phyloP scores from a whole-genome alignment of 2,888 invertebrate species.

The Spicauda simplicius region DNA sequence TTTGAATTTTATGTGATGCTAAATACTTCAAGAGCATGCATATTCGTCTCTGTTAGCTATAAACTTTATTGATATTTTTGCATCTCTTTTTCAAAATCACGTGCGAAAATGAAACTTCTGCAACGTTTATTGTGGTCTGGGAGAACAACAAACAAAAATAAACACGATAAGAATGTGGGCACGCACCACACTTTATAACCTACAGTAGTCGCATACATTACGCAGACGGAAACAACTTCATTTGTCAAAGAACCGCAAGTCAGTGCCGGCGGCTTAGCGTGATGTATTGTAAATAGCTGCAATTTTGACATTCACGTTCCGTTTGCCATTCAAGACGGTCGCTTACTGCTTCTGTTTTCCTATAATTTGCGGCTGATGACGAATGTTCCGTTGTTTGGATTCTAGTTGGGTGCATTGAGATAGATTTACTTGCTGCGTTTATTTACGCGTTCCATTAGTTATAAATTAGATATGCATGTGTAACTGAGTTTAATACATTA shows the following conservation, averaged over 20 bases:
- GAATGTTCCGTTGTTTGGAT: constrained; percentile 56
- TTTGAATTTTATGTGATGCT: too few species aligned
- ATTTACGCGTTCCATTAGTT: constrained; percentile 7
- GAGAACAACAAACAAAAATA: neutral
- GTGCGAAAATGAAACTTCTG: too few species aligned
- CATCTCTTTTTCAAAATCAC: too few species aligned
- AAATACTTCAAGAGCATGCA: too few species aligned
- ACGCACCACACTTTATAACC: neutral
- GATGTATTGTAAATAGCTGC: constrained; percentile 68
- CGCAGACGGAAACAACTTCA: constrained; percentile 64
- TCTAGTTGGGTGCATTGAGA: constrained; percentile 28
- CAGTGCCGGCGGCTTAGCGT: constrained; percentile 53
- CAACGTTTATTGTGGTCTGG: neutral
- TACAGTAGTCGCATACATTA: constrained; percentile 44
- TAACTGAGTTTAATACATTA: too few species aligned
- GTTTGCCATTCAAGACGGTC: constrained; percentile 52
- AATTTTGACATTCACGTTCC: constrained; percentile 71
- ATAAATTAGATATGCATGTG: neutral
- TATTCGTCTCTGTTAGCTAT: too few species aligned
- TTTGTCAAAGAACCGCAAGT: constrained; percentile 77
- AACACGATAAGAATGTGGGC: neutral
- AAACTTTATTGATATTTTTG: too few species aligned
- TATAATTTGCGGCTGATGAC: constrained; percentile 62
- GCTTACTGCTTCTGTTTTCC: constrained; percentile 59
- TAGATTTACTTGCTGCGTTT: constrained; percentile 14